phyloP scores from a whole-genome alignment of 2,797 vertebrate species.

The Myotis findleyi region DNA sequence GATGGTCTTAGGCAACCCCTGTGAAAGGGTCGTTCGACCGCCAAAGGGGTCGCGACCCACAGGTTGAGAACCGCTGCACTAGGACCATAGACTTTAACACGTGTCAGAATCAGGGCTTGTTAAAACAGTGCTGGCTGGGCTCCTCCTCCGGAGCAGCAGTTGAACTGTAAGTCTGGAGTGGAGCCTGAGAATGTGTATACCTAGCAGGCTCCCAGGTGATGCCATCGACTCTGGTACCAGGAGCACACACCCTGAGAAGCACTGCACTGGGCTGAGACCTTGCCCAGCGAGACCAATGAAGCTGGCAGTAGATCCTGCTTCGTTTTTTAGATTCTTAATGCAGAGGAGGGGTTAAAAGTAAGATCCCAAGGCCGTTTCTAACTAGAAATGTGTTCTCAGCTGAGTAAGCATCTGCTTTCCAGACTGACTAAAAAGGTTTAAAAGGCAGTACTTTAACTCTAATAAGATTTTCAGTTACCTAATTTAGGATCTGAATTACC shows the following conservation, averaged over 20 bases:
- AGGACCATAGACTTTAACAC: not conserved
- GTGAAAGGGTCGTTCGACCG: no score
- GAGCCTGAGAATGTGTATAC: not conserved
- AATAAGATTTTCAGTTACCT: conserved; percentile 56
- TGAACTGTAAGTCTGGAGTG: not conserved
- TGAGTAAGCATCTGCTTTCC: conserved; percentile 49
- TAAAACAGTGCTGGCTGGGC: not conserved
- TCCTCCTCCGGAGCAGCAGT: not conserved
- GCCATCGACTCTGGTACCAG: not conserved
- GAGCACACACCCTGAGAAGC: not conserved
- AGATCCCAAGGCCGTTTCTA: conserved; percentile 14
- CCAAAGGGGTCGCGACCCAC: no score
- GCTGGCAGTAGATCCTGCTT: not conserved
- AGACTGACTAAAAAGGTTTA: conserved; percentile 26
- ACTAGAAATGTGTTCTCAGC: conserved; percentile 27
- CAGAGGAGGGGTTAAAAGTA: not conserved
- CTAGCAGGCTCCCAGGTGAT: not conserved
- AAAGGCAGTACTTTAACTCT: conserved; percentile 55
- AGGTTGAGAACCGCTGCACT: not conserved
- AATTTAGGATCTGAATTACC: conserved; percentile 41
- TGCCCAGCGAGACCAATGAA: not conserved
- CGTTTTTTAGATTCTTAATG: not conserved
- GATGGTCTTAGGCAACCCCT: no score
- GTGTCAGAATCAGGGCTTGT: not conserved
- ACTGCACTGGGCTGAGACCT: not conserved